Evolutionary conservation across 2,888 invertebrate genomes (phyloP), one percentile per base, ranked within the genome.

Genomic region (Prosopocoilus inquinatus): DNA sequence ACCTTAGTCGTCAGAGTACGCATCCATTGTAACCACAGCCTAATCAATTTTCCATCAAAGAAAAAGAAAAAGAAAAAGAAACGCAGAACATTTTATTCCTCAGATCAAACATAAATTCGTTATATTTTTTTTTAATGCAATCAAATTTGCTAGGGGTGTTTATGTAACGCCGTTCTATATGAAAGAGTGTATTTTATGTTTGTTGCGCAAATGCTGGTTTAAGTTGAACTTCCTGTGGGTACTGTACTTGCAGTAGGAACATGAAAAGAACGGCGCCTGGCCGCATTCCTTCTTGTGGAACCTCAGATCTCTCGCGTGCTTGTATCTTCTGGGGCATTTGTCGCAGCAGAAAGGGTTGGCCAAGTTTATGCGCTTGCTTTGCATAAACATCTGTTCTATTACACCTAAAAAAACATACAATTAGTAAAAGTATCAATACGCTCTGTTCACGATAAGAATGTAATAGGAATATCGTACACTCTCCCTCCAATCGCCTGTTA

Each of bases 221-320:
- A 57, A 43, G 35, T 52, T 52, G 34, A 53, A 57, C 28, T 52
- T 57, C 33, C 57, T 41, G 41, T 57, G 57, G 13, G 57, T 53
- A 34, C 48, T 53, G 39, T 57, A 57, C 16, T 49, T 50, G 34
- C 57, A 57, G 11, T 49, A 52, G 7, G 57, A 49, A 32, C 57
- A 57, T 3, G 20, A 45, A 46, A 44, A 53, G 13, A 39, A 43
- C 11, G 52, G 38, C 9, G 28, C 12, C 38, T 47, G 36, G 3
- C 39, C 47, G 15, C 52, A 39, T 9, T 45, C 46, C 36, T 46
- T 47, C 32, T 33, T 20, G n/a, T 52, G 47, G 36, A 38, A 16
- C 13, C 32, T 11, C 28, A 50, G 32, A 12, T 33, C 44, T 50
- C 33, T 50, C 15, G 9, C 11, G 11, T 44, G 7, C n/a, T 43